Percentiles rank a stretch among this genome's conserved stretches.
phyloP scores from a whole-genome alignment of 2,797 vertebrate species.

The Poecilia wingei region DNA sequence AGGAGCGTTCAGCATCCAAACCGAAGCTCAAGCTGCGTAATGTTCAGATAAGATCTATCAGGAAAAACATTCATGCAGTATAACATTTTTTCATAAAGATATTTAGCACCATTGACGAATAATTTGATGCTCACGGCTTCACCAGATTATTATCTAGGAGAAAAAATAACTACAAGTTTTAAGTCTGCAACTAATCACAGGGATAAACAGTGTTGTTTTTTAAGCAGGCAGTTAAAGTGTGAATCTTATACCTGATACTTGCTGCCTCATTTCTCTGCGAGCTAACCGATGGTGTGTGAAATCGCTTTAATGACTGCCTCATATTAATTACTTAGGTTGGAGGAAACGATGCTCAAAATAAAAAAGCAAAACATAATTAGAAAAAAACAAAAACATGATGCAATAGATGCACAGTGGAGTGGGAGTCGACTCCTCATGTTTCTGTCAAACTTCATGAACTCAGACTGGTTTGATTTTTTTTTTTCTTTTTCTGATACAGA shows the following conservation, averaged over 20 bases:
- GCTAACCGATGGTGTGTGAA: background rate
- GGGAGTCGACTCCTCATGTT: background rate
- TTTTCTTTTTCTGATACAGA: background rate
- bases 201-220: background rate
- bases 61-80: background rate
- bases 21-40: background rate
- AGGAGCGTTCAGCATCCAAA: background rate
- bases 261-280: background rate
- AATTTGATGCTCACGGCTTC: background rate
- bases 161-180: background rate
- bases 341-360: background rate
- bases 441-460: conserved; percentile 3
- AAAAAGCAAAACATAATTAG: background rate
- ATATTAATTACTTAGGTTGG: background rate
- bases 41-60: background rate
- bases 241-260: background rate
- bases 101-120: background rate
- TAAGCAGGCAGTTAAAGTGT: background rate
- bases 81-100: background rate
- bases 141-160: background rate
- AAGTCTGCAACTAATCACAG: background rate
- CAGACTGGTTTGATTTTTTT: background rate
- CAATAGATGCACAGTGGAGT: too few relatives aligned
- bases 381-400: background rate
- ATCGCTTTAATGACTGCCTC: background rate